These are phyloP conservation scores for Drosophila flavopinicola DNA, from an alignment of 2,888 invertebrate genomes.

Conservation along the genomic window DNA sequence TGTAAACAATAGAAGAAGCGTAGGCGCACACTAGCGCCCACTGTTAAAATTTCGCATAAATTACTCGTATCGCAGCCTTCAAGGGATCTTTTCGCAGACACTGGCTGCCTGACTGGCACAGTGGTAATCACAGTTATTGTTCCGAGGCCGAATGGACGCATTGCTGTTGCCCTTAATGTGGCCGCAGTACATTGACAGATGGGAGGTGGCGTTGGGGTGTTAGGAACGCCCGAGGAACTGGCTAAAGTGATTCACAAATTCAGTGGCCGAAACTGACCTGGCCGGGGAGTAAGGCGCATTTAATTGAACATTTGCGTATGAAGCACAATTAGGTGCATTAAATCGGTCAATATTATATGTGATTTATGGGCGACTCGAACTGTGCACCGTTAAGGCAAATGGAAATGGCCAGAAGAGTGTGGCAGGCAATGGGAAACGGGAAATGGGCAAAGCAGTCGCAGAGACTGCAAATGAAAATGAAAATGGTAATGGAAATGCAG, in stretches of 20 bases:
- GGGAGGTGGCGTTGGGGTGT: constrained; percentile 2
- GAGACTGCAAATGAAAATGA: constrained; percentile 45
- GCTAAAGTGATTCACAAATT: constrained; percentile 10
- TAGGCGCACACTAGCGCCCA: constrained; percentile 44
- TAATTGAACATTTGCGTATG: constrained; percentile 76
- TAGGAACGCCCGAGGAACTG: constrained; percentile 1
- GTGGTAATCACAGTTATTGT: constrained; percentile 67
- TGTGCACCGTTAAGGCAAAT: constrained; percentile 39
- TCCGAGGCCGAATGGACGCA: constrained; percentile 52
- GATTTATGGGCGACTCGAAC: constrained; percentile 64
- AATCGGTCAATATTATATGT: constrained; percentile 63
- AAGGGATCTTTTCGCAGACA: constrained; percentile 20
- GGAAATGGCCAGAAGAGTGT: constrained; percentile 26
- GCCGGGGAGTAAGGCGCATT: constrained; percentile 8
- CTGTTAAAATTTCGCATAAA: constrained; percentile 74
- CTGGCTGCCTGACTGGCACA: constrained; percentile 8
- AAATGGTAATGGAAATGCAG: constrained; percentile 79
- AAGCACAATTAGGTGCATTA: constrained; percentile 76
- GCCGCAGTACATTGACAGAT: constrained; percentile 12
- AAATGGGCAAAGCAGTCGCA: neutral
- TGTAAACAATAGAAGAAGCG: constrained; percentile 59
- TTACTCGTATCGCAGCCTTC: constrained; percentile 47
- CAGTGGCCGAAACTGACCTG: constrained; percentile 12
- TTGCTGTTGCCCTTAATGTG: constrained; percentile 17
- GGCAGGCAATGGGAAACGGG: neutral